Evolutionary conservation across 2,797 vertebrate genomes (phyloP).

Genomic region (Chromobotia macracanthus): DNA sequence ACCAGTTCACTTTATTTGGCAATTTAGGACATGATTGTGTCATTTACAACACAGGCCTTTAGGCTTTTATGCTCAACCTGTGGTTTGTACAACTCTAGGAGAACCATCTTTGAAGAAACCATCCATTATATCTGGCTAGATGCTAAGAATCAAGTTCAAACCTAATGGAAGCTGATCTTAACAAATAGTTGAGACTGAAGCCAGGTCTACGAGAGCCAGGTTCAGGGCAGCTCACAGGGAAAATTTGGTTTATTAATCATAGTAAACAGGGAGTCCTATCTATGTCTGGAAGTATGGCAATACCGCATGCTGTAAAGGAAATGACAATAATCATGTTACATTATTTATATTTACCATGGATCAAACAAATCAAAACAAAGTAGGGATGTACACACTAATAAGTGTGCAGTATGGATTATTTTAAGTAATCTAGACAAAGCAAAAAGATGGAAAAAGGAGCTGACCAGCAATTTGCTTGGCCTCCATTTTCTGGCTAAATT

Average conservation of each 20-base stretch:
- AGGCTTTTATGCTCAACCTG: not conserved
- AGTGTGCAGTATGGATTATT: constrained; percentile 18
- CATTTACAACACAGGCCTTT: not conserved
- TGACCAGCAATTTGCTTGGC: constrained; percentile 42
- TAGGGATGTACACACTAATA: constrained; percentile 3
- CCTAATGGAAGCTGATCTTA: constrained; percentile 18
- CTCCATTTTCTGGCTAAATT: constrained; percentile 23
- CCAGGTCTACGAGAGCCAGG: constrained; percentile 8
- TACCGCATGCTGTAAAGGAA: not conserved
- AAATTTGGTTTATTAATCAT: constrained; percentile 31
- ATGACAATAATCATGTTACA: constrained; percentile 4
- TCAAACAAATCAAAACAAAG: not conserved
- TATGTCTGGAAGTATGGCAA: constrained; percentile 1
- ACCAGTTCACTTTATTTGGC: constrained; percentile 13
- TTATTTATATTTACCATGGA: constrained; percentile 10
- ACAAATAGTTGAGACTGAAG: constrained; percentile 22
- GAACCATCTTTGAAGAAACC: constrained; percentile 16
- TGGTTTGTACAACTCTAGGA: constrained; percentile 8
- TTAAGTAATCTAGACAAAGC: constrained; percentile 20
- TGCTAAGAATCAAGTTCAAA: not conserved
- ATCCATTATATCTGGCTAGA: constrained; percentile 22
- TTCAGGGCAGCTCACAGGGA: constrained; percentile 22
- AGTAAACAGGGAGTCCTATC: constrained; percentile 21
- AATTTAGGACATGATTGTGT: constrained; percentile 1
- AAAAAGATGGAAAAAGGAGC: constrained; percentile 20